Evolutionary conservation across 2,113 vertebrate species (phyloP).

Genomic region (Tichodroma muraria): DNA sequence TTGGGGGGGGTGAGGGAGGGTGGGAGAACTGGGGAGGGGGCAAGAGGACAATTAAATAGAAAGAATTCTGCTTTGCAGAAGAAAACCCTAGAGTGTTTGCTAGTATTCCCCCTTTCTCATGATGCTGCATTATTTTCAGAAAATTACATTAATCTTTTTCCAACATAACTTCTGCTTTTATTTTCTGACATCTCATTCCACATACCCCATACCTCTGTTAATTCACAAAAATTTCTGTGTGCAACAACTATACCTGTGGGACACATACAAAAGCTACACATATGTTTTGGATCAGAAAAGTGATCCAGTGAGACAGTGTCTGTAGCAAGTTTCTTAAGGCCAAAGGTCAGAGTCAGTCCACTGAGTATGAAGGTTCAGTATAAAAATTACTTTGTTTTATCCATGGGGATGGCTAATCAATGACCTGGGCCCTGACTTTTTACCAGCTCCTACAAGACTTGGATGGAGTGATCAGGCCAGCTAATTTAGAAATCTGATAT

Average conservation of each 20-base stretch:
- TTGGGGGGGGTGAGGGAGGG: too few species aligned
- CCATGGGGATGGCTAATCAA: background rate
- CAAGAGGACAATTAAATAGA: fast-evolving
- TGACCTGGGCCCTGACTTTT: background rate
- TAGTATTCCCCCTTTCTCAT: background rate
- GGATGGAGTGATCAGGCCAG: background rate
- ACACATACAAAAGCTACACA: background rate
- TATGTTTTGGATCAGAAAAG: background rate
- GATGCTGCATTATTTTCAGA: background rate
- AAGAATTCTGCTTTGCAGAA: background rate
- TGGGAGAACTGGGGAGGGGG: fast-evolving
- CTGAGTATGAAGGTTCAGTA: background rate
- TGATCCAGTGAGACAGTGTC: background rate
- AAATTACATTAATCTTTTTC: background rate
- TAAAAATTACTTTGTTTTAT: background rate
- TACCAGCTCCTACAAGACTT: background rate
- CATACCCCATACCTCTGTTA: background rate
- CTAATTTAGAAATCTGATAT: background rate
- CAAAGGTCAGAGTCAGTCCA: background rate
- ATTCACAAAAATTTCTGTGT: background rate
- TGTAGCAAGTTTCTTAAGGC: background rate
- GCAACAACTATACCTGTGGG: background rate
- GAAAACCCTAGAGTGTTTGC: background rate
- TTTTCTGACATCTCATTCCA: background rate
- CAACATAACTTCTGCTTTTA: background rate